These are phyloP conservation scores for Clostera curtula DNA, from an alignment of 2,888 invertebrate genomes.

Conservation along the genomic window DNA sequence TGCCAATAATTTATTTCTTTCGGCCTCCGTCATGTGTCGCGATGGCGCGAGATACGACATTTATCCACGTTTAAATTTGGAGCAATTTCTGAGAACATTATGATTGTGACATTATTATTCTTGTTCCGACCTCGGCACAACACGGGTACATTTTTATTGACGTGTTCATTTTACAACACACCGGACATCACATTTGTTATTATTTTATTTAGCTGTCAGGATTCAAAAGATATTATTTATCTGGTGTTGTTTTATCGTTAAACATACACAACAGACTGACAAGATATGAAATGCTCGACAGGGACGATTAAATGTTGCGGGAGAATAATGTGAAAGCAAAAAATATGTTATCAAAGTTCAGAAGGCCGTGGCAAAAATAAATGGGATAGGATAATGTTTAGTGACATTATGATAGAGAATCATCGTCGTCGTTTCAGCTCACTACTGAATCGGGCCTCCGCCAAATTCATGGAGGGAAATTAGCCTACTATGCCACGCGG, in stretches of 20 bases:
- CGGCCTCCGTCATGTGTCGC: conserved; percentile 62
- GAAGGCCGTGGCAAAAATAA: conserved; percentile 15
- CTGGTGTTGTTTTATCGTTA: conserved; percentile 1
- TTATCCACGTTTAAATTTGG: conserved; percentile 62
- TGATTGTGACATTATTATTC: conserved; percentile 49
- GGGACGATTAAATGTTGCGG: conserved; percentile 12
- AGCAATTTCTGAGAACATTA: conserved; percentile 58
- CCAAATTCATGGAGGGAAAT: no score
- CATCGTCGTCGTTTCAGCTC: no score
- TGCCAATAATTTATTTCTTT: conserved; percentile 69
- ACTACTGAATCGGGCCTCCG: no score
- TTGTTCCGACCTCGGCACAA: conserved; percentile 26
- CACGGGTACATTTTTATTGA: conserved; percentile 12
- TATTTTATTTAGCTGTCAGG: conserved; percentile 10
- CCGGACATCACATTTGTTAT: conserved; percentile 5
- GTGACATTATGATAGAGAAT: conserved; percentile 34
- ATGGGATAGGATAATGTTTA: conserved; percentile 35
- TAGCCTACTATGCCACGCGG: no score
- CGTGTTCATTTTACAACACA: conserved; percentile 10
- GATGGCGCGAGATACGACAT: conserved; percentile 63
- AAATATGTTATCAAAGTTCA: conserved; percentile 17
- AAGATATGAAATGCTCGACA: conserved; percentile 9
- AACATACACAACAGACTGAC: conserved; percentile 13
- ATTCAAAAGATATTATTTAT: conserved; percentile 3
- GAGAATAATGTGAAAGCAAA: no score